Evolutionary conservation across 2,888 invertebrate genomes (phyloP), one percentile per base, ranked within the genome.

Genomic region (Drosophila eohydei): DNA sequence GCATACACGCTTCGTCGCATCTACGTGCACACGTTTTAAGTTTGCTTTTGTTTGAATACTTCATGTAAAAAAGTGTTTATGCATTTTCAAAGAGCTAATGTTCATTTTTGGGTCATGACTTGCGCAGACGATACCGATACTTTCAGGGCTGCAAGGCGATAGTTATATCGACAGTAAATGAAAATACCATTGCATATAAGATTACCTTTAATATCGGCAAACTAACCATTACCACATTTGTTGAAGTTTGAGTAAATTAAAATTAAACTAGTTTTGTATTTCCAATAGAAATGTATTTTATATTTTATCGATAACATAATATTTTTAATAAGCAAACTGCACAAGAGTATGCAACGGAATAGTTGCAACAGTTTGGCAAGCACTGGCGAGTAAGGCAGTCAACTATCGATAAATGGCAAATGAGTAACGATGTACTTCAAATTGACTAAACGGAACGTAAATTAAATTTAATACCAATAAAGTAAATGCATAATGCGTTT

Each of bases 51-150:
- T 80, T 80, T 78, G 73, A 78, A 80, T 75, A 68, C 80, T 76
- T 80, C 78, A 78, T 78, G 80, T 78, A 78, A 80, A 66, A 76
- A 54, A 61, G 80, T 78, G 76, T 78, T 78, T 80, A 80, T 78
- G 67, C 76, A 80, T 78, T 80, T 78, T 78, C 80, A 56, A 78
- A 74, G 74, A 78, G 60, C 67, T 70, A 30, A 77, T 67, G 57
- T 75, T 75, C 67, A 76, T 78, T 78, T 78, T 59, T 77, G 67
- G 62, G 74, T 67, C 78, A 74, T 62, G 73, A 73, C 73, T 73
- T 73, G 73, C 73, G 73, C 73, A 73, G 68, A 68, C 74, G 74
- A 74, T 73, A 74, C 60, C 67, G 55, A 66, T 72, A 73, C 56
- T 41, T 63, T 34, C 52, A 74, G 66, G 69, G 69, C 74, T 63